Evolutionary conservation across 2,113 vertebrate genomes (phyloP).

Genomic region (Atlantisia rogersi): DNA sequence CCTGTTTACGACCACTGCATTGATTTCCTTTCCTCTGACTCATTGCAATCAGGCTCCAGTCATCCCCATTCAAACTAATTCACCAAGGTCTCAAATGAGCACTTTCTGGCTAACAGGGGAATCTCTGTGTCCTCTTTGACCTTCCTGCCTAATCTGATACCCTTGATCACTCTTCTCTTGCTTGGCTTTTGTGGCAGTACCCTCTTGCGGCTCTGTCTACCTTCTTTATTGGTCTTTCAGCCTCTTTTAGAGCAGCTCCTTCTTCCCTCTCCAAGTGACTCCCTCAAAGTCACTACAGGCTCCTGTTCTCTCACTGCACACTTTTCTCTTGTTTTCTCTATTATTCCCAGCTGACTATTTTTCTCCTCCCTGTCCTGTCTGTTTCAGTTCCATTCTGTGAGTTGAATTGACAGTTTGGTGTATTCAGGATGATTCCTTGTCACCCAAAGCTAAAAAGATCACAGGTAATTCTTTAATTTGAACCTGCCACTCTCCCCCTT

Average conservation of each 20-base stretch:
- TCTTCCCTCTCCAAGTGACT: background rate
- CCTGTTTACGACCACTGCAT: slow-evolving; percentile 58
- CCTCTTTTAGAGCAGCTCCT: background rate
- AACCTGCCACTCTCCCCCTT: background rate
- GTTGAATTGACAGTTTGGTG: background rate
- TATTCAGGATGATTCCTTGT: slow-evolving; percentile 7
- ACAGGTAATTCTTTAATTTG: slow-evolving; percentile 36
- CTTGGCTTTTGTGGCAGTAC: slow-evolving; percentile 41
- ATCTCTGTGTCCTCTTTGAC: slow-evolving; percentile 60
- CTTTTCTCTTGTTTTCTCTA: background rate
- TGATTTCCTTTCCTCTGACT: slow-evolving; percentile 70
- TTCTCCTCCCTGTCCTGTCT: background rate
- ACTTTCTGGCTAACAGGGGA: background rate
- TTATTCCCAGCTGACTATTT: background rate
- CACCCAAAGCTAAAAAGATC: background rate
- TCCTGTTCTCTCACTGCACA: background rate
- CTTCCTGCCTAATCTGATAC: slow-evolving; percentile 48
- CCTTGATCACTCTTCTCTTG: slow-evolving; percentile 11
- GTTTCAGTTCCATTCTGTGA: background rate
- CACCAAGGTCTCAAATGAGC: slow-evolving; percentile 60
- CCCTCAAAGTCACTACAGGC: background rate
- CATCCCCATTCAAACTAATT: slow-evolving; percentile 49
- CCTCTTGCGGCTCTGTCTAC: background rate
- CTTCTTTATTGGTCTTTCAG: slow-evolving; percentile 12
- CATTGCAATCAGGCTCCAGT: slow-evolving; percentile 54